Conservation (phyloP, 2,113 vertebrate genomes). For the Montifringilla adamsi region DNA sequence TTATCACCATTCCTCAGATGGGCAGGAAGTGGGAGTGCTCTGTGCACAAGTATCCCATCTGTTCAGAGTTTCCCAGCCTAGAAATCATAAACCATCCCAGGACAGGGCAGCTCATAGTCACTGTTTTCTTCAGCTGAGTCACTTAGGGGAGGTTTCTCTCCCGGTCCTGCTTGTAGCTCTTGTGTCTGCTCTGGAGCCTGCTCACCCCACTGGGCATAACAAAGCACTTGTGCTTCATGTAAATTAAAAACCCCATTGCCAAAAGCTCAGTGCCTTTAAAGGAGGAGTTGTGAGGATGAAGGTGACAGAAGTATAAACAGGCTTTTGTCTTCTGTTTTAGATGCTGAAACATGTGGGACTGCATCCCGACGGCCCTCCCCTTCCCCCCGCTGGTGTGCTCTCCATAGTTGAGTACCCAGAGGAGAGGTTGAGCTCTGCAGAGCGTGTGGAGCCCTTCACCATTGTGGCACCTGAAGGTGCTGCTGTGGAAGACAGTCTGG, state of each 20-base stretch:
- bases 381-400: conserved; percentile 73
- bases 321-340: conserved; percentile 61
- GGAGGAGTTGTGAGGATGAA: background rate
- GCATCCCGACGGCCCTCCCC: conserved; percentile 74
- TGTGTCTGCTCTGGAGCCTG: background rate
- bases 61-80: background rate
- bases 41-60: background rate
- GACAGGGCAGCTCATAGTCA: background rate
- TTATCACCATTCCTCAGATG: background rate
- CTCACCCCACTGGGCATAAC: too few species aligned
- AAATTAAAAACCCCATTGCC: background rate
- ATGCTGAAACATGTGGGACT: conserved; percentile 81
- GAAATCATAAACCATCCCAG: background rate
- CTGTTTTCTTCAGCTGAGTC: background rate
- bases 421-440: conserved; percentile 39
- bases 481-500: background rate
- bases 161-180: background rate
- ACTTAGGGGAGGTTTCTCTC: background rate
- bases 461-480: conserved; percentile 65
- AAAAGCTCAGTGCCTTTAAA: background rate
- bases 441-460: conserved; percentile 69
- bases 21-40: background rate
- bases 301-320: background rate
- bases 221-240: background rate
- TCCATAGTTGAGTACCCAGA: conserved; percentile 78